Base-by-base conservation (phyloP, 2,113 vertebrate species). In the Campylomormyrus numenius region DNA sequence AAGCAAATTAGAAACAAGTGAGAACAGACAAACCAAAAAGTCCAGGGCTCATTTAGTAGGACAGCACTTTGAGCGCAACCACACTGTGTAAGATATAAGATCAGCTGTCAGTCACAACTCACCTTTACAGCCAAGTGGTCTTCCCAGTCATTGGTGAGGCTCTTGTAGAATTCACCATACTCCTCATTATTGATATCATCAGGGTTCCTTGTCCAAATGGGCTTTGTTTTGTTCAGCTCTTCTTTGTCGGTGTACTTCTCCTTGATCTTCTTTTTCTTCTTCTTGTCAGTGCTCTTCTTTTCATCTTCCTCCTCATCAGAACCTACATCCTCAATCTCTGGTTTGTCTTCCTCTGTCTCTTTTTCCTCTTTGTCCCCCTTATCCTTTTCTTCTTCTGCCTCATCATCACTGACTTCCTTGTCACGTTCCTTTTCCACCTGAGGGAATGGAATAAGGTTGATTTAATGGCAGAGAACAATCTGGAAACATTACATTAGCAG, bases 51-150 rank as follows among this genome's bases (percentile, higher is more conserved):
- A 70, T 70, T 66, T 66, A 27, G 9, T 27, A 27, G 62, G n/a
- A 31, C n/a, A 66, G 62, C 9, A 27, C 62, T 66, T 66, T 66
- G 58, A 27, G 8, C 0, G 3, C 31, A 70, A 31, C n/a, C 27
- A 31, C 58, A 27, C 58, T 3, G 62, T 31, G 62, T 31, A 70
- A 70, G n/a, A 31, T 70, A 27, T 1, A 66, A 27, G n/a, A 27
- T 70, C 83, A n/a, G 45, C 21, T 27, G 46, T 45, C 31, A 53
- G 3, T 58, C 39, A 77, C 27, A 53, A 42, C 95, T 92, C 93
- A 97, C 97, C 92, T 97, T 97, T 15, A 97, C 97, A 10, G 96
- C 96, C 92, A 97, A 24, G n/a, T 97, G 96, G 5, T 97, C 97
- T 58, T 97, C 96, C 97, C 96, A 97, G 53, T 97, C 96, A 27